Evolutionary conservation across 2,888 invertebrate genomes (phyloP), one percentile per base, ranked within the genome.

Genomic region (Melipona beecheii): DNA sequence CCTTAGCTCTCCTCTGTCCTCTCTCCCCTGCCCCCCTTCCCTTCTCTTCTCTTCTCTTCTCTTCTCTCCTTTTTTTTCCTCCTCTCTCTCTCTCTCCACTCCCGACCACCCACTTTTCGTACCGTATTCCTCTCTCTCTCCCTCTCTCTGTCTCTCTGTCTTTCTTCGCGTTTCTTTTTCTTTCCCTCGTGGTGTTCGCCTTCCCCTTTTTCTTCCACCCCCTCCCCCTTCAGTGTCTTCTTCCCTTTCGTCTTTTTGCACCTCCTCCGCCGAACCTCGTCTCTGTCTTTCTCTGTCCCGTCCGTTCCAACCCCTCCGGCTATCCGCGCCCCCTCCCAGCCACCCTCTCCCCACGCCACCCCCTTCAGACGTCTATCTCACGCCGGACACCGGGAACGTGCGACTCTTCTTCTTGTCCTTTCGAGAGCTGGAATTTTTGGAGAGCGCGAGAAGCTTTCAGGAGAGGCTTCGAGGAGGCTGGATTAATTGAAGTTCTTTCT

Each of bases 321-420:
- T 43, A 43, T 43, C 9, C 9, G 36, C 43, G 9, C 9, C 43
- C 43, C 43, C 9, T 4, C 3, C 31, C 3, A 3, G 0, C 43
- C 43, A 9, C 1, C 36, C 71, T 43, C 31, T 6, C 70, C 36
- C 36, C 6, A 31, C 19, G 52, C 27, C 52, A 19, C 52, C 50
- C 54, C 56, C 69, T 69, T 31, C 50, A 43, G 36, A 66, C 54
- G 43, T 56, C 56, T 66, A 56, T 66, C 66, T 75, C 56, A 13
- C 31, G n/a, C 65, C 21, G 82, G 82, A 82, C 83, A 82, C 83
- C 27, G 64, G 19, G 81, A n/a, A 80, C 80, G 50, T 56, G 69
- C 52, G 69, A 68, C 68, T 64, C 54, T 43, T 82, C 69, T 74
- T 62, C 60, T 24, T 50, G 52, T 52, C 43, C 83, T 82, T 56